Base-by-base conservation (phyloP, 2,113 vertebrate genomes). In the Hucho hucho region DNA sequence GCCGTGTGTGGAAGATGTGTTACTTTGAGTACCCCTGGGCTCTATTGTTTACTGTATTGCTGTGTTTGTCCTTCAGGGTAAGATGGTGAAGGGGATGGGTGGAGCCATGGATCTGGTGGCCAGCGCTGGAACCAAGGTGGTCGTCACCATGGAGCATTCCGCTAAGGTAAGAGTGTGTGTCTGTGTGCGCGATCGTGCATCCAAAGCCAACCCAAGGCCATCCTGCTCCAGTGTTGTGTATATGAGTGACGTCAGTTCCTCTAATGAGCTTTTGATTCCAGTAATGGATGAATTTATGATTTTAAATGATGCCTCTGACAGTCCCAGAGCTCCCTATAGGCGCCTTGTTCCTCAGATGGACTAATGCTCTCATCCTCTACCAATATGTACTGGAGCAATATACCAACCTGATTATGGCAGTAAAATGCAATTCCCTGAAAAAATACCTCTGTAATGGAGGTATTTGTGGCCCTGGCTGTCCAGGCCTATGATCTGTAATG, bases 61-160 rank as follows among this genome's bases (percentile, higher is more conserved):
- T 82, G 29, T 72, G 59, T 22, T 66, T 86, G 12, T 78, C 0
- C 76, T 88, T 86, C 83, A 99, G 98, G 97, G 97, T 69, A 99
- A 99, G 86, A 98, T 98, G 97, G 97, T 99, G 82, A 99, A 99
- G 88, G 98, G 98, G 84, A 99, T 99, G 98, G 98, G 98, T 0
- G 98, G 97, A 70, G 97, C 98, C 66, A 98, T 99, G 98, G 98
- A 99, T 81, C 92, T 99, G 53, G 98, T 99, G 75, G 97, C 98
- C 69, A 99, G 96, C 5, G 89, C 94, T 0, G 95, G 94, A 90
- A 99, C 97, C 64, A 99, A 97, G 91, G 98, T 99, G 64, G 97
- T 99, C 70, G 95, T 99, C 76, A 99, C 98, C 43, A 99, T 99
- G 97, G 97, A 98, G 65, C 98, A 99, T 78, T 97, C 97, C 0